Conservation (phyloP, 2,888 invertebrate species). For the Ischnura elegans region DNA sequence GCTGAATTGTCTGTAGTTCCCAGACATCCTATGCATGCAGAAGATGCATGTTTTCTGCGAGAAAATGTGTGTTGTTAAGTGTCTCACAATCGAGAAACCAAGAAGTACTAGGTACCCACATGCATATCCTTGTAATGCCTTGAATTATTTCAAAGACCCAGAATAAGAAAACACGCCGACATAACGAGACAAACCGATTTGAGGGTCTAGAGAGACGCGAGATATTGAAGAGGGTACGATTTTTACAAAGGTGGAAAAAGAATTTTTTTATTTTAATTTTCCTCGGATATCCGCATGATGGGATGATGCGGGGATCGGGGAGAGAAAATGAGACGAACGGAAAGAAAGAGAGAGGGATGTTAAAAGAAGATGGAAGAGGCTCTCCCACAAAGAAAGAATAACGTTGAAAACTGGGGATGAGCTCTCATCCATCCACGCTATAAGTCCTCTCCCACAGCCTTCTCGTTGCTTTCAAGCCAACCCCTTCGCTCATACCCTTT, state of each 20-base stretch:
- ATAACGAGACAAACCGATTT: neutral
- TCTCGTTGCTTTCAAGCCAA: neutral
- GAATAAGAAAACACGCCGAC: neutral
- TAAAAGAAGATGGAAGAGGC: neutral
- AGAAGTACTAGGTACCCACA: neutral
- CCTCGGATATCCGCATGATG: neutral
- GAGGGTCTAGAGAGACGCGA: neutral
- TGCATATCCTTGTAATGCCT: neutral
- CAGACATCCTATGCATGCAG: too few species aligned
- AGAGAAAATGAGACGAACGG: neutral
- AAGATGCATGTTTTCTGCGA: too few species aligned
- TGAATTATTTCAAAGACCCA: neutral
- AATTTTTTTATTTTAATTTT: neutral
- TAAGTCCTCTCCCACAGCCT: neutral
- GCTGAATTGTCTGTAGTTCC: too few species aligned
- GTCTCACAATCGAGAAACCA: neutral
- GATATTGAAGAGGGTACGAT: neutral
- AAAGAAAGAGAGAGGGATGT: neutral
- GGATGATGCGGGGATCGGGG: neutral
- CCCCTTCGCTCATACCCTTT: neutral
- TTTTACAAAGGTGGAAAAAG: slow-evolving; percentile 12
- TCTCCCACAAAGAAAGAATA: neutral
- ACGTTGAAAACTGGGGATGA: neutral
- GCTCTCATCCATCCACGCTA: neutral
- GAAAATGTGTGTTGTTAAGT: too few species aligned